phyloP scores from a whole-genome alignment of 2,113 vertebrate genomes.

The Zonotrichia leucophrys region DNA sequence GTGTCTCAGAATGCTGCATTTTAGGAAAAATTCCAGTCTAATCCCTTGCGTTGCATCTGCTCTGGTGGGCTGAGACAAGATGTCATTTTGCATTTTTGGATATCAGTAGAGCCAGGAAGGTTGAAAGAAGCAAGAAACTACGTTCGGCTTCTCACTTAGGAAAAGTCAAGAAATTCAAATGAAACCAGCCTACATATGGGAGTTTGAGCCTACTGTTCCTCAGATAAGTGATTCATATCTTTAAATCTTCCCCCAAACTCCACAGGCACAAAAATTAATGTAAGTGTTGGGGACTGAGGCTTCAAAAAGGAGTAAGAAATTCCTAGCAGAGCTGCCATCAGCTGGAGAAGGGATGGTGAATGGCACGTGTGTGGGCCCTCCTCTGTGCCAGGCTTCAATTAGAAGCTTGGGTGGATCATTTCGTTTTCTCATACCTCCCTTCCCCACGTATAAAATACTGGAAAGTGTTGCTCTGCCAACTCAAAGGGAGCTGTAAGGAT shows the following conservation, averaged over 20 bases:
- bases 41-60: constrained; percentile 53
- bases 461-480: background rate
- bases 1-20: background rate
- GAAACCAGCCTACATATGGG: constrained; percentile 49
- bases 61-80: constrained; percentile 63
- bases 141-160: constrained; percentile 52
- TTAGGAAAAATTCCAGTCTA: constrained; percentile 52
- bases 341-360: background rate
- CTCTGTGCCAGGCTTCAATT: background rate
- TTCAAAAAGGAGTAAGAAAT: background rate
- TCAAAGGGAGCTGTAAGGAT: background rate
- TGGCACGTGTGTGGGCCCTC: background rate
- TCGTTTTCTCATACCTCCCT: background rate
- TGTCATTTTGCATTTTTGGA: constrained; percentile 61
- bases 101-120: constrained; percentile 49
- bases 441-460: background rate
- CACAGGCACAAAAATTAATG: background rate
- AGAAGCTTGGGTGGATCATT: background rate
- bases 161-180: constrained; percentile 70
- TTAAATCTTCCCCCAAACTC: constrained; percentile 40
- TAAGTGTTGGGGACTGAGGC: background rate
- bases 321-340: background rate
- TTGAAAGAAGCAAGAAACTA: constrained; percentile 42
- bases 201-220: constrained; percentile 36
- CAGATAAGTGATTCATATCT: constrained; percentile 51